Evolutionary conservation across 2,888 invertebrate genomes (phyloP), one percentile per base, ranked within the genome.

Genomic region (Liposcelis brunnea): DNA sequence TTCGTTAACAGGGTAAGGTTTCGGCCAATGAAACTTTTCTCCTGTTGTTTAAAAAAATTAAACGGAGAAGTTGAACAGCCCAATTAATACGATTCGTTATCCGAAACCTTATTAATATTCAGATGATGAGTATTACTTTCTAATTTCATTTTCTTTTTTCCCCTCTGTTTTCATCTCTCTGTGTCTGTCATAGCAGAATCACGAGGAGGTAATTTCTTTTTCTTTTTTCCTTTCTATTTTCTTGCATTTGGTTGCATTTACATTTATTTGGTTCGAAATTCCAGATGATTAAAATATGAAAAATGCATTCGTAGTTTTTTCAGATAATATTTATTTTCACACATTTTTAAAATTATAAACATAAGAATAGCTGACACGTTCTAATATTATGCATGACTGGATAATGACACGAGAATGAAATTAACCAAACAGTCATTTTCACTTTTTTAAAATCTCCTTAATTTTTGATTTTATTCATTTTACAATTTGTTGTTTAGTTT

Each of bases 151-250:
- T 49, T 46, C 44, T 47, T 47, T 50, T 45, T 52, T 49, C 53
- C 49, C 50, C 35, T 53, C 49, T 52, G 47, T 53, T 55, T 55
- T 50, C 51, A 48, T 36, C 35, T 49, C 34, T 46, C 47, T 47
- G 31, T 36, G 18, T 33, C 37, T 36, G 18, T 33, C 37, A 44
- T 57, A 57, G 55, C 59, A 59, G 59, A 56, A 58, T 57, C 58
- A 56, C 54, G 52, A 53, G 50, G 58, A 58, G 59, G 58, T 59
- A 59, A 55, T 48, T 42, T 45, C 32, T 33, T 42, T 45, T 47
- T 47, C 45, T 14, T 19, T 31, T 35, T 46, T 18, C 32, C 34
- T 45, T 46, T 40, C 11, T 45, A 12, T 33, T 11, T 42, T 45
- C 11, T 43, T 36, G 2, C 34, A 21, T 34, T n/a, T 26, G 31